Evolutionary conservation across 2,113 vertebrate species (phyloP).

Genomic region (Progne subis): DNA sequence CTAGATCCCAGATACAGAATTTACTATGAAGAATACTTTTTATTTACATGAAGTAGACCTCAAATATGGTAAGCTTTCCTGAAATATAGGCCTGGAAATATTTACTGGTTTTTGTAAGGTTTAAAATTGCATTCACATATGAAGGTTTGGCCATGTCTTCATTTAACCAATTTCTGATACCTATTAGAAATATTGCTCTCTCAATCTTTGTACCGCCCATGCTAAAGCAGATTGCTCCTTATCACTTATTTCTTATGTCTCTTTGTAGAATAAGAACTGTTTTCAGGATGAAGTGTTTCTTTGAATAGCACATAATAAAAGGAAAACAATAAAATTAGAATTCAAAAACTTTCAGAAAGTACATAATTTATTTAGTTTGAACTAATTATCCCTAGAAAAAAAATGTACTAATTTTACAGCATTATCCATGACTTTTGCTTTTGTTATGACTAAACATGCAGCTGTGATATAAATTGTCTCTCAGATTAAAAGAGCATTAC

Average conservation of each 20-base stretch:
- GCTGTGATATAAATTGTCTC: not conserved
- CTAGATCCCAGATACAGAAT: not conserved
- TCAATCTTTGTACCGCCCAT: not conserved
- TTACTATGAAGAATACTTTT: not conserved
- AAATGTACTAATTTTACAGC: not conserved
- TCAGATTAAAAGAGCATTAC: not conserved
- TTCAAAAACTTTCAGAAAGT: not conserved
- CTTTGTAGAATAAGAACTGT: not conserved
- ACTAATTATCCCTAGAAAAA: not conserved
- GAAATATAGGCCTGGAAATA: not conserved
- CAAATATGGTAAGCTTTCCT: not conserved
- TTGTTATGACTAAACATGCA: not conserved
- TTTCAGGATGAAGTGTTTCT: not conserved
- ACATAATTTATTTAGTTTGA: not conserved
- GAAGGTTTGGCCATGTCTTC: not conserved
- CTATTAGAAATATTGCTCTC: not conserved
- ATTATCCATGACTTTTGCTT: not conserved
- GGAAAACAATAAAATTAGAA: not conserved
- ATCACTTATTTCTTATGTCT: not conserved
- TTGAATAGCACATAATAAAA: not conserved
- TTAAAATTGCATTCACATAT: not conserved
- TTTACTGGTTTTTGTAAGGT: not conserved
- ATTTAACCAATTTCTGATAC: not conserved
- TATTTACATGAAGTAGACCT: not conserved
- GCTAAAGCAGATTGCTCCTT: not conserved